These are phyloP conservation scores for Eurypyga helias DNA, from an alignment of 2,113 vertebrate genomes.

Conservation along the genomic window DNA sequence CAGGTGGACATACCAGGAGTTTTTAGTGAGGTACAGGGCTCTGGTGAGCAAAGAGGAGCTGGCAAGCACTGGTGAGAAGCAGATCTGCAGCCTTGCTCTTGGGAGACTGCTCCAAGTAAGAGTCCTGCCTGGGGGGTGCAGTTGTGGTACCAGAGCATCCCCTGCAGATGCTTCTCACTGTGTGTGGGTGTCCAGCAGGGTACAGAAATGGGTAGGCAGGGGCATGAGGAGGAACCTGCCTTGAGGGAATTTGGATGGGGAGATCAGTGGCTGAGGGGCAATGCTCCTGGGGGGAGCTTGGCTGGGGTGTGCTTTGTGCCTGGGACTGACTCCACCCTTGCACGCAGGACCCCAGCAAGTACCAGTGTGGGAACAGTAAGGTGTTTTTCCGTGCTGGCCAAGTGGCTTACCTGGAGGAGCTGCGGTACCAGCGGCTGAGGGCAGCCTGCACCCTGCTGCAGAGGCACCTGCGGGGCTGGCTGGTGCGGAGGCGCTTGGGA, in stretches of 20 bases:
- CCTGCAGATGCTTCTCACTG: background rate
- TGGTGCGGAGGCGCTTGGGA: constrained; percentile 53
- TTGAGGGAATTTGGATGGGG: background rate
- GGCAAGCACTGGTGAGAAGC: background rate
- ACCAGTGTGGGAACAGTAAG: constrained; percentile 78
- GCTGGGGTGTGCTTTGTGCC: too few relatives aligned
- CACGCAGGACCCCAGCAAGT: constrained; percentile 63
- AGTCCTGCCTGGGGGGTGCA: too few relatives aligned
- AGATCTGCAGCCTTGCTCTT: constrained; percentile 61
- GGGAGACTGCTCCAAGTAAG: constrained; percentile 28
- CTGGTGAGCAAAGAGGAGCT: constrained; percentile 56
- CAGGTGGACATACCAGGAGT: constrained; percentile 80
- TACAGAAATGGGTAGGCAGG: background rate
- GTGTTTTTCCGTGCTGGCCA: constrained; percentile 80
- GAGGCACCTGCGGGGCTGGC: constrained; percentile 77
- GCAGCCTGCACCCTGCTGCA: constrained; percentile 75
- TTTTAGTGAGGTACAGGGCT: constrained; percentile 77
- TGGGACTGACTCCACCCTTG: background rate
- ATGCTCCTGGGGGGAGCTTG: background rate
- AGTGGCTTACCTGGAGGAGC: constrained; percentile 79
- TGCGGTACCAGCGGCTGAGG: constrained; percentile 67
- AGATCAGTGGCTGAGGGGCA: background rate
- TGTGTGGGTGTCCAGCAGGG: background rate
- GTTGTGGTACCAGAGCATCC: background rate
- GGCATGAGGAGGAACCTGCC: background rate